Base-by-base conservation (phyloP, 2,888 invertebrate genomes). In the Tillus elongatus region DNA sequence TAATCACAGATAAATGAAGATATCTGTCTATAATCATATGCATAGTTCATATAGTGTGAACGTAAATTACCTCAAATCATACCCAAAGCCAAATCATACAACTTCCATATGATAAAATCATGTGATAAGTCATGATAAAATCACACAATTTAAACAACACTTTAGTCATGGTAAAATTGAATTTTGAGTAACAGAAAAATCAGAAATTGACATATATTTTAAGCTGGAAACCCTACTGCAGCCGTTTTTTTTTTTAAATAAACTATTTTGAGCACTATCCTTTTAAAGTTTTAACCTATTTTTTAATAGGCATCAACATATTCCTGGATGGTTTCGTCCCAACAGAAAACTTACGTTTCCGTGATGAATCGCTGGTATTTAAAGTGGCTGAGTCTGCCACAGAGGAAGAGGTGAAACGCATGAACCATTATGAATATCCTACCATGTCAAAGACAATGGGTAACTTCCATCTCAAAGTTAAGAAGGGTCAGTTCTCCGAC, bases 281-380 rank as follows among this genome's bases (percentile, higher is more conserved):
- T 19, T 30, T 35, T 33, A 24, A 12, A 16, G 31, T 28, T 3
- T 30, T 3, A n/a, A n/a, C n/a, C 24, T 8, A 19, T n/a, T 6
- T 19, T 19, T 13, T 46, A 43, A 15, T 49, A 83, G 84, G 86
- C 56, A 98, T 98, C 58, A 98, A 98, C 64, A 97, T 98, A 58
- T 98, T 98, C 73, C 75, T 98, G 57, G 98, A 98, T 66, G 98
- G 98, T 33, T 98, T 96, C 70, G 95, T 98, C 13, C 97, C 97
- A 12, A 97, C 98, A 10, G 98, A 98, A 70, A 98, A 98, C 68
- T 79, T 98, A 70, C 79, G 98, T 60, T 98, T 98, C 74, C 79
- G 98, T 42, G 96, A 98, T 50, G 88, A 91, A 63, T 93, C 96
- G 1, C 71, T 98, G 33, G 87, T 95, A 9, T 98, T 98, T 67